Conservation (phyloP, 1,140 invertebrate species). For the Solenopsis invicta region DNA sequence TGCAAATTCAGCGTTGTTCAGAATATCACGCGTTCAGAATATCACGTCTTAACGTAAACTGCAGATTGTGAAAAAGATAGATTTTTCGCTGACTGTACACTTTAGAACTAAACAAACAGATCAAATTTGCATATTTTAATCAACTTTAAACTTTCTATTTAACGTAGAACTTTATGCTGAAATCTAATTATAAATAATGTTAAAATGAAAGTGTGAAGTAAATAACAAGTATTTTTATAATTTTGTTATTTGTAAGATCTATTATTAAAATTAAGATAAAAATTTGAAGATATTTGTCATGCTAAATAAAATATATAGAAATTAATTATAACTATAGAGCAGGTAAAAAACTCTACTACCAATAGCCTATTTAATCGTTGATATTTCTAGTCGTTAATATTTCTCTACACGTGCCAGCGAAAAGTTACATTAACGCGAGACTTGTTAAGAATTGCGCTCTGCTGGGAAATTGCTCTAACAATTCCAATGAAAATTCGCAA, state of each 20-base stretch:
- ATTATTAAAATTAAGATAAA: constrained; percentile 5
- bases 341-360: neutral
- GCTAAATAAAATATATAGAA: neutral
- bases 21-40: neutral
- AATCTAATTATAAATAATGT: neutral
- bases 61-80: neutral
- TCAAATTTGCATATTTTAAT: neutral
- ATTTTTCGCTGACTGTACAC: too few relatives aligned
- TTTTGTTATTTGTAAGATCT: neutral
- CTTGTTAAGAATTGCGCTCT: constrained; percentile 72
- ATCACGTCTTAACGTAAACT: neutral
- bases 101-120: neutral
- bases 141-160: neutral
- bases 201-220: neutral
- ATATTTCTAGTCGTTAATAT: neutral
- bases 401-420: neutral
- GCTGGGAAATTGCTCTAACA: constrained; percentile 69
- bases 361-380: neutral
- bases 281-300: neutral
- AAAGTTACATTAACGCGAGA: constrained; percentile 50
- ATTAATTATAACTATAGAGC: neutral
- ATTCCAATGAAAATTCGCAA: constrained; percentile 75
- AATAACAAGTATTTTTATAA: neutral
- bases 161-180: neutral
- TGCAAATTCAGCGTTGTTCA: neutral